Conservation (phyloP, 1,140 invertebrate genomes). For the Cydia fagiglandana region DNA sequence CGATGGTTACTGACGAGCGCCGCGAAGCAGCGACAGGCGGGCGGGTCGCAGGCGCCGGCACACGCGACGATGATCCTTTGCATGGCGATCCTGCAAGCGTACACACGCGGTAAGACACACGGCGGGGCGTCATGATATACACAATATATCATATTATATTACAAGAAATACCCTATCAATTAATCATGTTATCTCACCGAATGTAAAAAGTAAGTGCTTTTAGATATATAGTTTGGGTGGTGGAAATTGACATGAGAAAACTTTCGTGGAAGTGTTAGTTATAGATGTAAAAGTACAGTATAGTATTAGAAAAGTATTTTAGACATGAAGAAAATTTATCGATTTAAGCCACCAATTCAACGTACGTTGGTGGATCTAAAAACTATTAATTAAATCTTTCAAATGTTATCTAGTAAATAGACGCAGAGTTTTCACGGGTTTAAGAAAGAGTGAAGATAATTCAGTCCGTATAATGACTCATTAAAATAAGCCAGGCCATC, state of each 20-base stretch:
- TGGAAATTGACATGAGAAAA: not conserved
- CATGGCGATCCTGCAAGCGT: slow-evolving; percentile 59
- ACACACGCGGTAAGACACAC: slow-evolving; percentile 12
- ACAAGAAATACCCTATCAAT: not conserved
- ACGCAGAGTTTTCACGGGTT: too few species aligned
- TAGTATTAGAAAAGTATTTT: too few species aligned
- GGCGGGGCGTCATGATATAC: not conserved
- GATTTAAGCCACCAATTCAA: too few species aligned
- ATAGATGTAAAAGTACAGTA: not conserved
- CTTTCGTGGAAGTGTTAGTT: not conserved
- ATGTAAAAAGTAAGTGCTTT: not conserved
- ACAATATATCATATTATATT: not conserved
- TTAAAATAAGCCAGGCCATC: too few species aligned
- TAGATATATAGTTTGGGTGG: not conserved
- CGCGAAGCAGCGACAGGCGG: slow-evolving; percentile 48
- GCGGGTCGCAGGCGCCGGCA: slow-evolving; percentile 61
- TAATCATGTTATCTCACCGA: not conserved
- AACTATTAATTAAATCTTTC: too few species aligned
- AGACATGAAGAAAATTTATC: too few species aligned
- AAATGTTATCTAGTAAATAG: too few species aligned
- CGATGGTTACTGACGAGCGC: slow-evolving; percentile 46
- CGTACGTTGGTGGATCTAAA: too few species aligned
- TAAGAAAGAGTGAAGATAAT: too few species aligned
- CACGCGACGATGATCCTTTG: slow-evolving; percentile 53
- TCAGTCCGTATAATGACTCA: too few species aligned